Evolutionary conservation across 2,888 invertebrate species (phyloP), one percentile per base, ranked within the genome.

Genomic region (Epicampocera succincta): DNA sequence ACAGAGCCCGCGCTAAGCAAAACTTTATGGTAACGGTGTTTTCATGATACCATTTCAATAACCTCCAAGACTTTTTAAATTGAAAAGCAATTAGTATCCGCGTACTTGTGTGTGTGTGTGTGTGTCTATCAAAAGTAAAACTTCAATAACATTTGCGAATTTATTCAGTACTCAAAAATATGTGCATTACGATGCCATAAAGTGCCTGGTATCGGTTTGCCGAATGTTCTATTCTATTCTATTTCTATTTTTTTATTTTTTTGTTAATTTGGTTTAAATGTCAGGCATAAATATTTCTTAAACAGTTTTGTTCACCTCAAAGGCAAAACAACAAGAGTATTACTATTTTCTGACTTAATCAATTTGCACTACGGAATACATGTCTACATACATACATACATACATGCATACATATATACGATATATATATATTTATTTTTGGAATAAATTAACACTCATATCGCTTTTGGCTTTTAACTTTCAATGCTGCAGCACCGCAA

Each of bases 381-480:
- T 33, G 8, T 33, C 1, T 38, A n/a, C n/a, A n/a, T n/a, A n/a
- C n/a, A n/a, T n/a, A n/a, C n/a, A n/a, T n/a, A n/a, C n/a, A n/a
- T n/a, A n/a, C n/a, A n/a, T n/a, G n/a, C n/a, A n/a, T n/a, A n/a
- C n/a, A n/a, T n/a, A n/a, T n/a, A n/a, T n/a, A n/a, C n/a, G n/a
- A n/a, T n/a, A n/a, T n/a, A 66, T 38, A 15, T 40, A 72, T 61
- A 25, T 60, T 29, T 50, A 50, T 50, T 13, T 69, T 33, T 8
- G 33, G 33, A 33, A 33, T 33, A 33, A 54, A 17, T 69, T 54
- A 40, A 63, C 25, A 48, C 66, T 77, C 56, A 76, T 81, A 73
- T 81, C 76, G 81, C 81, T 81, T 15, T 68, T 77, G 81, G 73
- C 81, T 77, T 58, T 81, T 65, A 81, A 63, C 77, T 77, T 68